Conservation (phyloP, 2,113 vertebrate species). For the Oncorhynchus nerka region DNA sequence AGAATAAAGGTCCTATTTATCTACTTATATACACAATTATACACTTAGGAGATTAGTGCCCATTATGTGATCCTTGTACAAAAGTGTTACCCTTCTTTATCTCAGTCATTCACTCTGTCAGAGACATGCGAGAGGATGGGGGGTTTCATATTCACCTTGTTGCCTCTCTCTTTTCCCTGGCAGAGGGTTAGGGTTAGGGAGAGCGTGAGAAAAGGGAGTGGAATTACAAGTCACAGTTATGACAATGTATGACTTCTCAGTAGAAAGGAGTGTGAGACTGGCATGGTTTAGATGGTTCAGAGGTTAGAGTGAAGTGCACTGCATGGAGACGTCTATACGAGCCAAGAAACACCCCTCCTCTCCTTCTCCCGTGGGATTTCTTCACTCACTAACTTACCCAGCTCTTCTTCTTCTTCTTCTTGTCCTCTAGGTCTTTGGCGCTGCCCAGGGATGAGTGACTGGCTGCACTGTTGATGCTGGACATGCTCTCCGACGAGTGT, state of each 20-base stretch:
- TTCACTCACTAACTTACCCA: slow-evolving; percentile 67
- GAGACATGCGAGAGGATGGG: background rate
- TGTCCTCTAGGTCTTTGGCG: slow-evolving; percentile 81
- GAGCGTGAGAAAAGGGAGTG: slow-evolving; percentile 1
- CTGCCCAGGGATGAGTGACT: slow-evolving; percentile 86
- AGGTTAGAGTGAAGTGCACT: background rate
- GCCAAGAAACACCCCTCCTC: background rate
- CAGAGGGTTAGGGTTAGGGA: background rate
- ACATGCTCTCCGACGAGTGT: slow-evolving; percentile 83
- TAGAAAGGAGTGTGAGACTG: background rate
- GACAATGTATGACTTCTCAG: background rate
- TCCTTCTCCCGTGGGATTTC: background rate
- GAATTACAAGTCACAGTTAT: slow-evolving; percentile 6
- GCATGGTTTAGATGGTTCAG: background rate
- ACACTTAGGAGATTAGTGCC: no score
- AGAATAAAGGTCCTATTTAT: no score
- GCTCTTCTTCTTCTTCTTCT: slow-evolving; percentile 88
- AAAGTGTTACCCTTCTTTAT: background rate
- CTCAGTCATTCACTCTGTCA: background rate
- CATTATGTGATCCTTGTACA: no score
- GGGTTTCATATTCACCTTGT: slow-evolving; percentile 9
- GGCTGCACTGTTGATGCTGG: slow-evolving; percentile 83
- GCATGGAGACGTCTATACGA: background rate
- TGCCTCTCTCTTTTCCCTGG: slow-evolving; percentile 7
- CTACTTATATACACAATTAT: no score